A percentile compares a stretch with the other conserved stretches of the same genome.
These are phyloP conservation scores for Stichopus horrens DNA, from an alignment of 53 echinoderm and acorn worm genomes.

Conservation along the genomic window DNA sequence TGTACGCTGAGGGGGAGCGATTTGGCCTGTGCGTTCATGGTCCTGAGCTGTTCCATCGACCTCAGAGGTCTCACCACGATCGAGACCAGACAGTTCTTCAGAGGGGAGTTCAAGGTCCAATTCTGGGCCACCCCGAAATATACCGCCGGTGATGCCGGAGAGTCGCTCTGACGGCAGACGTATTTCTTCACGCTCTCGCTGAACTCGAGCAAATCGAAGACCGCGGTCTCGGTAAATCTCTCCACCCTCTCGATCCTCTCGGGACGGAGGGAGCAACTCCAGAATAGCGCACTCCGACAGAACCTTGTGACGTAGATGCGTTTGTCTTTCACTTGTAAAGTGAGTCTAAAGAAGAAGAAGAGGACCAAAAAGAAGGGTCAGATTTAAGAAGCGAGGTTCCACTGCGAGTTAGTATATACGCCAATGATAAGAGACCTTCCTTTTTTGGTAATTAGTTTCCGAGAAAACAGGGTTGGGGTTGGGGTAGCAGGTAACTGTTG, in stretches of 20 bases:
- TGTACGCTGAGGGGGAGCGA: slow-evolving; percentile 78
- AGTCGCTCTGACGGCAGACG: slow-evolving; percentile 58
- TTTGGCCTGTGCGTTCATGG: slow-evolving; percentile 70
- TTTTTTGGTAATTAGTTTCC: too few species aligned
- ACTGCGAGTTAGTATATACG: too few species aligned
- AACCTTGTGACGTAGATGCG: slow-evolving; percentile 86
- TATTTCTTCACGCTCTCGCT: slow-evolving; percentile 69
- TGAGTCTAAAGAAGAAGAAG: slow-evolving; percentile 56
- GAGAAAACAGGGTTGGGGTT: too few species aligned
- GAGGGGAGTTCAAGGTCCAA: slow-evolving; percentile 67
- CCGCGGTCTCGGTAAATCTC: slow-evolving; percentile 71
- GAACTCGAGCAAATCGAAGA: slow-evolving; percentile 83
- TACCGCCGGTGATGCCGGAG: slow-evolving; percentile 76
- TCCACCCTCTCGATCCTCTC: slow-evolving; percentile 66
- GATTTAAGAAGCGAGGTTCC: too few species aligned
- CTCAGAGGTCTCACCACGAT: slow-evolving; percentile 85
- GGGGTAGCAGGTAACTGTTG: too few species aligned
- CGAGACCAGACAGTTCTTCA: slow-evolving; percentile 79
- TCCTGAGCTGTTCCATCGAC: slow-evolving; percentile 78
- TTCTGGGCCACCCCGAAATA: slow-evolving; percentile 95
- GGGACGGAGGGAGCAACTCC: slow-evolving; percentile 65
- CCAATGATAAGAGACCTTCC: too few species aligned
- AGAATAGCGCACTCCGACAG: slow-evolving; percentile 94
- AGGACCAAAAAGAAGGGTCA: not conserved
- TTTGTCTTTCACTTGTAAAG: slow-evolving; percentile 66